Percentiles rank a stretch among this genome's conserved stretches.
Evolutionary conservation across 2,888 invertebrate genomes (phyloP).

Genomic region (Drosophila fulvimacula): DNA sequence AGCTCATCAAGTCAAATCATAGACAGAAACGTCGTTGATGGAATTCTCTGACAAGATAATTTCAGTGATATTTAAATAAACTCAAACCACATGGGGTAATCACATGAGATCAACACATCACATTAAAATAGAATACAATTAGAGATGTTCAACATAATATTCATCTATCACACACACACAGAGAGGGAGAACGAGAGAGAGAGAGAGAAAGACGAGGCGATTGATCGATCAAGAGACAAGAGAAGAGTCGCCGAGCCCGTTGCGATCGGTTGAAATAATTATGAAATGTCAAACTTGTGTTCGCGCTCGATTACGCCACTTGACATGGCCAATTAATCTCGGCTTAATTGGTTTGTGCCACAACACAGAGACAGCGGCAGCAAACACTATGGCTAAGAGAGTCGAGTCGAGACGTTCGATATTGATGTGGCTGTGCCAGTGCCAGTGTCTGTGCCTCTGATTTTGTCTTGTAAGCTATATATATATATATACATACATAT

Average conservation of each 20-base stretch:
- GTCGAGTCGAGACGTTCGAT: slow-evolving; percentile 59
- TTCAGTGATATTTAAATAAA: slow-evolving; percentile 63
- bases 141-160: slow-evolving; percentile 25
- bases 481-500: slow-evolving; percentile 22
- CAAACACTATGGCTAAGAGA: slow-evolving; percentile 50
- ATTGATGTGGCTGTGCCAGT: slow-evolving; percentile 72
- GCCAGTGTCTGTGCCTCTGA: slow-evolving; percentile 66
- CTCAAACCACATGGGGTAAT: slow-evolving; percentile 50
- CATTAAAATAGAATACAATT: slow-evolving; percentile 48
- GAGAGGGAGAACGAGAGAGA: slow-evolving; percentile 15
- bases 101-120: slow-evolving; percentile 65
- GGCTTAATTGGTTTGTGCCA: slow-evolving; percentile 81
- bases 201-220: slow-evolving; percentile 9
- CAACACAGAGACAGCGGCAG: slow-evolving; percentile 53
- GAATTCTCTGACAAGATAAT: slow-evolving; percentile 61
- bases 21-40: slow-evolving; percentile 9
- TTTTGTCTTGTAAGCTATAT: slow-evolving; percentile 59
- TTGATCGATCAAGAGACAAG: slow-evolving; percentile 73
- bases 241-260: slow-evolving; percentile 37
- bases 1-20: slow-evolving; percentile 34
- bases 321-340: slow-evolving; percentile 82
- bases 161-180: slow-evolving; percentile 39
- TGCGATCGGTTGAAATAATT: slow-evolving; percentile 76
- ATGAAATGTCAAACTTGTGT: slow-evolving; percentile 82
- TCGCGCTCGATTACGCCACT: slow-evolving; percentile 82